phyloP scores from a whole-genome alignment of 2,113 vertebrate species.

The Felis catus region DNA sequence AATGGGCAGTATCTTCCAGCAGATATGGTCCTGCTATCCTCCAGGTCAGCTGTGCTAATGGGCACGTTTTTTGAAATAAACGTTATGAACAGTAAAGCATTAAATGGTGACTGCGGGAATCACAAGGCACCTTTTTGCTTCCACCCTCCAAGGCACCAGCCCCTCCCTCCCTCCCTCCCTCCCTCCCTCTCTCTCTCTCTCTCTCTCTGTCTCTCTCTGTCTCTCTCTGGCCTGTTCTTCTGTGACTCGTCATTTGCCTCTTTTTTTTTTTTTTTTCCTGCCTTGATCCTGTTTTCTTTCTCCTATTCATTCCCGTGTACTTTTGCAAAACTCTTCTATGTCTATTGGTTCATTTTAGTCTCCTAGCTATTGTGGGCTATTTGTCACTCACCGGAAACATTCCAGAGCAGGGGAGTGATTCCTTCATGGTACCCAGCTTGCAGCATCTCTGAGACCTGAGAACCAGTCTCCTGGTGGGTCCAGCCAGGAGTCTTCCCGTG shows the following conservation, averaged over 20 bases:
- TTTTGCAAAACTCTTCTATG: neutral
- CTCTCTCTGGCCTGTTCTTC: fast-evolving
- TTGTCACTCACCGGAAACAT: neutral
- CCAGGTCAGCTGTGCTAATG: constrained; percentile 90
- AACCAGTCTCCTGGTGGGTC: neutral
- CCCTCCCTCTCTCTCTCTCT: too few species aligned
- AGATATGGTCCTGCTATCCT: constrained; percentile 97
- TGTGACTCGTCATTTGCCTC: neutral
- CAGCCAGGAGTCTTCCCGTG: neutral
- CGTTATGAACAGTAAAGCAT: neutral
- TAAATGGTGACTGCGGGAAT: neutral
- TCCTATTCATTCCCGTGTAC: neutral
- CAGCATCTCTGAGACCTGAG: neutral
- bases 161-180: fast-evolving
- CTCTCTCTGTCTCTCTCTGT: too few species aligned
- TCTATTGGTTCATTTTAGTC: neutral
- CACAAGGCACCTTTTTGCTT: neutral
- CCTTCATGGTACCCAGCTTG: neutral
- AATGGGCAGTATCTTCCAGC: constrained; percentile 99
- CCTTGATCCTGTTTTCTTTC: neutral
- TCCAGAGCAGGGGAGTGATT: neutral
- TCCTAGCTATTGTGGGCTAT: neutral
- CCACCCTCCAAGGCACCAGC: neutral
- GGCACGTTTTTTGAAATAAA: neutral
- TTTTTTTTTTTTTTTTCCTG: neutral